Percentiles rank a stretch among this genome's conserved stretches.
These are phyloP conservation scores for Ivindomyrus marchei DNA, from an alignment of 2,113 vertebrate genomes.

Conservation along the genomic window DNA sequence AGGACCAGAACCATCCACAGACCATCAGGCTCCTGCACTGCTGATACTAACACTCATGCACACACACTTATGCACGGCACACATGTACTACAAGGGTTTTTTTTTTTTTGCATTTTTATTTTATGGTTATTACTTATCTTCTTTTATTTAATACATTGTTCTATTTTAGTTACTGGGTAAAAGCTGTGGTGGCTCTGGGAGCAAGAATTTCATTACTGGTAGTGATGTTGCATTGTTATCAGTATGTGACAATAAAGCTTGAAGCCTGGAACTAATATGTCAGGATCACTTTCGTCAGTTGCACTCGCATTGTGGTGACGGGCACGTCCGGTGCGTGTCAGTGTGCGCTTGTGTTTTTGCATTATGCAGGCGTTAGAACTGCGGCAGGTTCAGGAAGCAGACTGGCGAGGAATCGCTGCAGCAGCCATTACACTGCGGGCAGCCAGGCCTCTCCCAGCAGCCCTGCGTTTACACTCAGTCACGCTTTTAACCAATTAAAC, in stretches of 20 bases:
- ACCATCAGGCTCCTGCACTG: not conserved
- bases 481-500: not conserved
- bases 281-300: not conserved
- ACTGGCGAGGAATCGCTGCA: not conserved
- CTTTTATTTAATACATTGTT: not conserved
- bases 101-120: not conserved
- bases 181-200: not conserved
- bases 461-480: not conserved
- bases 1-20: not conserved
- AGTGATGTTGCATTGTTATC: not conserved
- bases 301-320: not conserved
- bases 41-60: not conserved
- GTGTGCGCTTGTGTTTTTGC: not conserved
- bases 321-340: not conserved
- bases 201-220: not conserved
- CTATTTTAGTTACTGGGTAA: not conserved
- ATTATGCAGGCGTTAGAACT: not conserved
- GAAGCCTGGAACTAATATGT: not conserved
- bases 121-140: not conserved
- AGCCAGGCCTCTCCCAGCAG: not conserved
- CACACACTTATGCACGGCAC: not conserved
- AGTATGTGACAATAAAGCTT: not conserved
- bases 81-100: not conserved
- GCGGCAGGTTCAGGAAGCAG: not conserved
- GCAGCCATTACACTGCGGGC: not conserved